These are phyloP conservation scores for Nestor notabilis DNA, from an alignment of 2,113 vertebrate genomes.

Conservation along the genomic window DNA sequence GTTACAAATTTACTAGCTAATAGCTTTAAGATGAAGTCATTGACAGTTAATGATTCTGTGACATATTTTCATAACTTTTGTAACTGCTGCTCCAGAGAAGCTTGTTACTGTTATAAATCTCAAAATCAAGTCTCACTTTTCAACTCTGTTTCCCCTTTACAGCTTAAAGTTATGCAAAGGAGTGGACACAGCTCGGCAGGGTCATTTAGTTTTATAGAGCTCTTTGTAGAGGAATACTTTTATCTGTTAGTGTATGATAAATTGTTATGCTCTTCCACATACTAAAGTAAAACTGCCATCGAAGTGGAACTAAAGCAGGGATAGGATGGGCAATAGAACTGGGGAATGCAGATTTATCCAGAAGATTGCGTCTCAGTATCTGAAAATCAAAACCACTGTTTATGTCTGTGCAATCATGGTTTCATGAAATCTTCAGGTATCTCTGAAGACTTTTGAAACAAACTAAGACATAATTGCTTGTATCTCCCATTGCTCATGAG, in stretches of 20 bases:
- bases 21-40: constrained; percentile 31
- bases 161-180: constrained; percentile 16
- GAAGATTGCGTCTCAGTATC: neutral
- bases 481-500: neutral
- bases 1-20: constrained; percentile 56
- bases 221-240: constrained; percentile 3
- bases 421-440: neutral
- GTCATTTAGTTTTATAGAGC: constrained; percentile 32
- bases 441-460: neutral
- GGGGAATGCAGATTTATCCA: neutral
- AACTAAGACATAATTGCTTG: neutral
- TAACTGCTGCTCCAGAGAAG: neutral
- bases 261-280: neutral
- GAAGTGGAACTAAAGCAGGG: neutral
- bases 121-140: neutral
- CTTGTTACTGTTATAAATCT: constrained; percentile 24
- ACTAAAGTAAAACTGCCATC: neutral
- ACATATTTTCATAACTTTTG: constrained; percentile 39
- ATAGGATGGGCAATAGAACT: neutral
- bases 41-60: constrained; percentile 41
- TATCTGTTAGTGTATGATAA: neutral
- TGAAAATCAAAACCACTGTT: neutral
- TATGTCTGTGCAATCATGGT: neutral
- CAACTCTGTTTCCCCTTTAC: neutral
- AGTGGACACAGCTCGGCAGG: neutral